A percentile compares a stretch with the other conserved stretches of the same genome.
Conservation (phyloP, 1,140 invertebrate species). For the Tetranychus urticae region DNA sequence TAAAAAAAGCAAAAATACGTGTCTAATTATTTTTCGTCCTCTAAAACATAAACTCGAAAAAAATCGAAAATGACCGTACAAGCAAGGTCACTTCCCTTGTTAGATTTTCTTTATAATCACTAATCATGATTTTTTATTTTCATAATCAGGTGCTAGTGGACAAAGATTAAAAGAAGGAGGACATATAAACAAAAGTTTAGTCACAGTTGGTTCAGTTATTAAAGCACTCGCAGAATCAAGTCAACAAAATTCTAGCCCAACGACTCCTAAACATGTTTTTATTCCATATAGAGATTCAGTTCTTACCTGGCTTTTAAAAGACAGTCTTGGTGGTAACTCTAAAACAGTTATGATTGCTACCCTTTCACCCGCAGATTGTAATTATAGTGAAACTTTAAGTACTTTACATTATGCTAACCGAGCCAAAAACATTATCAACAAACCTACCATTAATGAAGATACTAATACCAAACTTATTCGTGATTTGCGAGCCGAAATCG, state of each 20-base stretch:
- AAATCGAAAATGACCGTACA: no score
- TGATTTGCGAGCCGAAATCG: conserved; percentile 76
- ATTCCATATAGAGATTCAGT: conserved; percentile 95
- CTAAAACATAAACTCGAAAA: no score
- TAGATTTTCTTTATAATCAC: neutral
- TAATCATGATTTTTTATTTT: conserved; percentile 24
- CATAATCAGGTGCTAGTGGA: conserved; percentile 41
- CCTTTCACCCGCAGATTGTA: conserved; percentile 84
- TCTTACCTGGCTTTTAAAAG: conserved; percentile 91
- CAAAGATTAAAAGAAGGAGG: conserved; percentile 84
- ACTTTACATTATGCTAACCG: conserved; percentile 64
- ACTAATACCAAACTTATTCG: conserved; percentile 91
- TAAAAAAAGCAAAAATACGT: no score
- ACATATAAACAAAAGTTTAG: conserved; percentile 91
- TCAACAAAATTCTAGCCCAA: conserved; percentile 11
- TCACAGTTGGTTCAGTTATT: conserved; percentile 89
- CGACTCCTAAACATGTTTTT: conserved; percentile 27
- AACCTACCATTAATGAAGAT: conserved; percentile 96
- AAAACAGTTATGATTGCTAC: conserved; percentile 98
- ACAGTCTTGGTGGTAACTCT: conserved; percentile 93
- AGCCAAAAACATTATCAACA: conserved; percentile 93
- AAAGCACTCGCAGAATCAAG: conserved; percentile 84
- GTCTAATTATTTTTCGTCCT: no score
- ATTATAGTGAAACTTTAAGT: conserved; percentile 94
- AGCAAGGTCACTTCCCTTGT: no score